Percentiles rank a stretch among this genome's conserved stretches.
These are phyloP conservation scores for Brassicogethes aeneus DNA, from an alignment of 2,888 invertebrate species.

Conservation along the genomic window DNA sequence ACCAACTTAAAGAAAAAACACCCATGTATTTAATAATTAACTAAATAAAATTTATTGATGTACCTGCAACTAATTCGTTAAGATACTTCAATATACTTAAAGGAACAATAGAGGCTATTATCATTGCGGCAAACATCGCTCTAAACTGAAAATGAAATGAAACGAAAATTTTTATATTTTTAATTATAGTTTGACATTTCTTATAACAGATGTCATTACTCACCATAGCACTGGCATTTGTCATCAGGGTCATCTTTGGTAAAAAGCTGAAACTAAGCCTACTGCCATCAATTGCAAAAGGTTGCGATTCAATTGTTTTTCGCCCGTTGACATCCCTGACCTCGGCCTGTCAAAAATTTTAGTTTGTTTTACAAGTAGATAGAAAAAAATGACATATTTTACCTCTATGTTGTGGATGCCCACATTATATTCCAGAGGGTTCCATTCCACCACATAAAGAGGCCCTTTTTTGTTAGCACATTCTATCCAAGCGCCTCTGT, in stretches of 20 bases:
- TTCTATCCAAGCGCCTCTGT: slow-evolving; percentile 53
- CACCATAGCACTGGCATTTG: slow-evolving; percentile 64
- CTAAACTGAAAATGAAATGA: slow-evolving; percentile 23
- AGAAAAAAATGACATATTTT: slow-evolving; percentile 10
- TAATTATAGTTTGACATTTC: too few relatives aligned
- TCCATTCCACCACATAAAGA: slow-evolving; percentile 65
- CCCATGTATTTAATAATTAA: slow-evolving; percentile 2
- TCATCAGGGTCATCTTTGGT: slow-evolving; percentile 68
- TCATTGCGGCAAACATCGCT: slow-evolving; percentile 53
- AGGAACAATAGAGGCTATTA: slow-evolving; percentile 55
- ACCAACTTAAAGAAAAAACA: slow-evolving; percentile 33
- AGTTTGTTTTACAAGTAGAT: slow-evolving; percentile 7
- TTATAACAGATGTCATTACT: too few relatives aligned
- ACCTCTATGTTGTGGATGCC: slow-evolving; percentile 64
- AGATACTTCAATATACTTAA: slow-evolving; percentile 53
- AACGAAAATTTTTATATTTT: too few relatives aligned
- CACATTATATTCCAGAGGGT: slow-evolving; percentile 51
- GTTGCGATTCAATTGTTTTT: slow-evolving; percentile 51
- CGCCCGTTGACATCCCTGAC: slow-evolving; percentile 52
- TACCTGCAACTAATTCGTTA: slow-evolving; percentile 48
- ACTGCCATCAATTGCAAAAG: slow-evolving; percentile 71
- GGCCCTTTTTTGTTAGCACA: slow-evolving; percentile 57
- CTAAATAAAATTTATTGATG: slow-evolving; percentile 23
- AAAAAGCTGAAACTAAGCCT: slow-evolving; percentile 55
- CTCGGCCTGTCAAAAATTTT: slow-evolving; percentile 41